phyloP scores from a whole-genome alignment of 2,888 invertebrate genomes.

The Meiosimyza decipiens region DNA sequence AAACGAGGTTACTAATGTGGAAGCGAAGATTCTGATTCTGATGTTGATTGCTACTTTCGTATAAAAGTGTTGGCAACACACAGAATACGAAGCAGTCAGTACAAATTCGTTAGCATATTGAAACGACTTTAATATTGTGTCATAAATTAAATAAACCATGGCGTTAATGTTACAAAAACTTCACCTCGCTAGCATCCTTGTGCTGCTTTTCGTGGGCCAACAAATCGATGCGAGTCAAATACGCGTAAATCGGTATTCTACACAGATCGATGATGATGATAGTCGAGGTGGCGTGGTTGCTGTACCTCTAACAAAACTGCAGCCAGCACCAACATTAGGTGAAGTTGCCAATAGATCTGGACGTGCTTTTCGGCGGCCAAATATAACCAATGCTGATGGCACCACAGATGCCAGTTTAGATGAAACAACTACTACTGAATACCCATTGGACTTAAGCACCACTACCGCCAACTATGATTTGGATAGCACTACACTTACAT shows the following conservation, averaged over 20 bases:
- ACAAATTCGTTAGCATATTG: background rate
- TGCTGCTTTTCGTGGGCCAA: constrained; percentile 29
- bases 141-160: background rate
- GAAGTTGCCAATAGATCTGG: constrained; percentile 55
- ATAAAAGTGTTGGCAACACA: constrained; percentile 30
- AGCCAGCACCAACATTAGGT: constrained; percentile 40
- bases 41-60: constrained; percentile 5
- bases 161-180: background rate
- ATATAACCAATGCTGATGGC: constrained; percentile 40
- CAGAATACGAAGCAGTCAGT: background rate
- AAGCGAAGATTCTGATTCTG: background rate
- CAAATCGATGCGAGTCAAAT: constrained; percentile 52
- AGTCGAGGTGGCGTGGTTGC: constrained; percentile 36
- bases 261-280: constrained; percentile 51
- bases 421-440: constrained; percentile 46
- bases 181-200: constrained; percentile 24
- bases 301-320: constrained; percentile 48
- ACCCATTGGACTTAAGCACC: constrained; percentile 45
- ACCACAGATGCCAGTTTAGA: constrained; percentile 25
- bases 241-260: constrained; percentile 56
- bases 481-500: constrained; percentile 39
- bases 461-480: constrained; percentile 31
- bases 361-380: constrained; percentile 53
- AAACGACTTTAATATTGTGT: background rate
- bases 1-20: background rate